Conservation (phyloP, 30 jellyfish, hydroid and myxozoan species). For the Haliclystus octoradiatus region DNA sequence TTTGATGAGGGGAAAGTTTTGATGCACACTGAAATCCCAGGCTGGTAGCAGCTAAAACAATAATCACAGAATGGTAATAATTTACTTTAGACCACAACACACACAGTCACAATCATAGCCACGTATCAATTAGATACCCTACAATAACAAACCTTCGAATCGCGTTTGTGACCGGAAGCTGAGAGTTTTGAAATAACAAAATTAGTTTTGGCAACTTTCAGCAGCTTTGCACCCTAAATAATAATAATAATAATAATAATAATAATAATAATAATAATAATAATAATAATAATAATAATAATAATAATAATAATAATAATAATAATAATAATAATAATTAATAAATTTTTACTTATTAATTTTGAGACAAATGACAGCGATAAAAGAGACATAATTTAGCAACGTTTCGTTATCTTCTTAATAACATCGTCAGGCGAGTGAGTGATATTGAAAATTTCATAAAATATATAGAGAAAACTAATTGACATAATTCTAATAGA, state of each 20-base stretch:
- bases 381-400: no score
- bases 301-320: background rate
- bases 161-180: conserved; percentile 81
- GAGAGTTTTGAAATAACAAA: conserved; percentile 74
- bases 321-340: background rate
- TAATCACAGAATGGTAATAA: background rate
- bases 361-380: no score
- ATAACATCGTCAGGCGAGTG: no score
- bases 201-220: conserved; percentile 77
- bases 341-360: no score
- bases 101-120: background rate
- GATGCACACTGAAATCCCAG: conserved; percentile 44
- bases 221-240: conserved; percentile 23
- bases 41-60: conserved; percentile 12
- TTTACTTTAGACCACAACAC: background rate
- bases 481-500: no score
- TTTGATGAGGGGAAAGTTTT: conserved; percentile 36
- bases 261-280: background rate
- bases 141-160: conserved; percentile 21
- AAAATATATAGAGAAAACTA: no score
- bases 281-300: background rate
- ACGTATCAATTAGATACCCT: background rate
- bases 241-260: background rate
- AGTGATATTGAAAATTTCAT: no score
- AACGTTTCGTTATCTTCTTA: no score